phyloP scores from a whole-genome alignment of 1,140 invertebrate genomes.

The Zophobas morio region DNA sequence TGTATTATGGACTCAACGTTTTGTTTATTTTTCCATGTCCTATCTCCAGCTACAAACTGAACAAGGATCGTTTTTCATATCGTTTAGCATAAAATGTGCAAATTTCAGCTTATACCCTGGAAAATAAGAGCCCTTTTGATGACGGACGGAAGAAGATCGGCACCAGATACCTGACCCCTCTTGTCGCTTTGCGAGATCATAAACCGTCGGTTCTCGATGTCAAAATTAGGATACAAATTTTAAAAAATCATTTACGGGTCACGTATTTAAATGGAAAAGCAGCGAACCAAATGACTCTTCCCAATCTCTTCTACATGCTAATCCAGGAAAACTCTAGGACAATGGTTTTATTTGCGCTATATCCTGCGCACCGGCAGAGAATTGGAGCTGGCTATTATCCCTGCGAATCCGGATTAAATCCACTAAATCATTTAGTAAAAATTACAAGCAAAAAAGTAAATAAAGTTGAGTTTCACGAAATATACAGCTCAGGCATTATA shows the following conservation, averaged over 20 bases:
- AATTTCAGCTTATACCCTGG: slow-evolving; percentile 13
- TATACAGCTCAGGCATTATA: too few species aligned
- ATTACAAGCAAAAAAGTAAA: slow-evolving; percentile 41
- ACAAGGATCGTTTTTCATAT: slow-evolving; percentile 36
- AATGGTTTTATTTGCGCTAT: slow-evolving; percentile 56
- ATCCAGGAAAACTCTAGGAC: slow-evolving; percentile 55
- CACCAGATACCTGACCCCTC: slow-evolving; percentile 7
- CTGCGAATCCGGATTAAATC: slow-evolving; percentile 49
- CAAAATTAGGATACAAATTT: neutral
- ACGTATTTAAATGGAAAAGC: slow-evolving; percentile 47
- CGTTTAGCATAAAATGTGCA: slow-evolving; percentile 39
- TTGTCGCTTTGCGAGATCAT: neutral
- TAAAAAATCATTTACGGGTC: slow-evolving; percentile 50
- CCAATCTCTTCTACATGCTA: slow-evolving; percentile 53
- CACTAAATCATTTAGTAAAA: slow-evolving; percentile 51
- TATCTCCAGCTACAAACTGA: slow-evolving; percentile 28
- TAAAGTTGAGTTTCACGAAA: neutral
- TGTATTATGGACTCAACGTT: slow-evolving; percentile 20
- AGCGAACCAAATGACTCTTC: slow-evolving; percentile 52
- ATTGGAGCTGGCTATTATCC: slow-evolving; percentile 52
- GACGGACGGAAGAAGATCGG: slow-evolving; percentile 4
- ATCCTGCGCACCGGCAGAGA: slow-evolving; percentile 45
- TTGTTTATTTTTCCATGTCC: slow-evolving; percentile 36
- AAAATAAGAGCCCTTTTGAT: slow-evolving; percentile 17
- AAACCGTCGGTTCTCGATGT: neutral